These are phyloP conservation scores for Otis tarda DNA, from an alignment of 2,113 vertebrate genomes.

Conservation along the genomic window DNA sequence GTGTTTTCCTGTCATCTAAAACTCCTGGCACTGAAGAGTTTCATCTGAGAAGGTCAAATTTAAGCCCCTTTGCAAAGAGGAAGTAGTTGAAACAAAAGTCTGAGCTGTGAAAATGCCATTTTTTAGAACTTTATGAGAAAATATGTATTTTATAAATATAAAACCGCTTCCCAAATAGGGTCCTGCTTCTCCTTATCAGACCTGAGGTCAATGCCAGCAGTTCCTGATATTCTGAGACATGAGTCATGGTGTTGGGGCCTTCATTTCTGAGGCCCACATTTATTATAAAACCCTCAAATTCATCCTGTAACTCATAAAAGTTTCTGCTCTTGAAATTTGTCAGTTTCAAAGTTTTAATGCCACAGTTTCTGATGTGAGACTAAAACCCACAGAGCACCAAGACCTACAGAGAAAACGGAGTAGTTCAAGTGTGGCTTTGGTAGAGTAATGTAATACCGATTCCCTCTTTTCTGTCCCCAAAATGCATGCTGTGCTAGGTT, in stretches of 20 bases:
- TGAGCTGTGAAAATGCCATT: background rate
- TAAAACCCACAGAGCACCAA: background rate
- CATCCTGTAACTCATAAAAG: background rate
- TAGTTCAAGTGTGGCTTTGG: background rate
- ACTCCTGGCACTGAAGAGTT: background rate
- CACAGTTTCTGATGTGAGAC: background rate
- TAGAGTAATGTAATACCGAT: background rate
- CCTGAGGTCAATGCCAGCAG: background rate
- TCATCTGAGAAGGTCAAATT: slow-evolving; percentile 19
- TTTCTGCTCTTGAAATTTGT: background rate
- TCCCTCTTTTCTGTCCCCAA: background rate
- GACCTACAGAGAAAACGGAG: background rate
- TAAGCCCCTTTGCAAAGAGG: background rate
- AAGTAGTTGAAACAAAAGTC: background rate
- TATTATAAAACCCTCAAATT: background rate
- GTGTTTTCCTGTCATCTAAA: background rate
- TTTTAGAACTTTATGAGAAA: background rate
- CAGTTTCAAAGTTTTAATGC: background rate
- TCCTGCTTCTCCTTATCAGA: background rate
- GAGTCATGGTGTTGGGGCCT: background rate
- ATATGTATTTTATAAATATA: background rate
- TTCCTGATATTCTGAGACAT: background rate
- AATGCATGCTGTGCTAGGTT: background rate
- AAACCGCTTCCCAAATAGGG: background rate
- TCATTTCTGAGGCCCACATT: background rate